A percentile compares a stretch with the other conserved stretches of the same genome.
Conservation (phyloP, 1,140 invertebrate species). For the Littorina saxatilis region DNA sequence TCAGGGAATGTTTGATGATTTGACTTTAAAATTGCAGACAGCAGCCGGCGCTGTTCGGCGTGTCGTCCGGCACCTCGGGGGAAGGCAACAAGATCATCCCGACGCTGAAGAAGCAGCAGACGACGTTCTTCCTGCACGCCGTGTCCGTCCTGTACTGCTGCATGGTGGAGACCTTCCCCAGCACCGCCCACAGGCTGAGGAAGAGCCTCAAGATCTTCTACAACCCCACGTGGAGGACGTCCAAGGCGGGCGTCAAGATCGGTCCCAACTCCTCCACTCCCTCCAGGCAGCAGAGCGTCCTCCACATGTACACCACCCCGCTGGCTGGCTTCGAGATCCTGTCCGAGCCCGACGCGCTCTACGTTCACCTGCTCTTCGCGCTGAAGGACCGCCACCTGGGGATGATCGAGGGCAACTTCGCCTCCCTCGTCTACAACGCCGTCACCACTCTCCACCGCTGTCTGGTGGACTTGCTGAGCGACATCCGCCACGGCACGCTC, state of each 20-base stretch:
- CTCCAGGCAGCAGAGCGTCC: slow-evolving; percentile 60
- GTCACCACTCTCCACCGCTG: slow-evolving; percentile 61
- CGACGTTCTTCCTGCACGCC: slow-evolving; percentile 67
- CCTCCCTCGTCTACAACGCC: slow-evolving; percentile 70
- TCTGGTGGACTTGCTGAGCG: slow-evolving; percentile 60
- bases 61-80: slow-evolving; percentile 74
- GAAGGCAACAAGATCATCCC: slow-evolving; percentile 65
- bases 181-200: slow-evolving; percentile 50
- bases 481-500: slow-evolving; percentile 67
- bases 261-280: slow-evolving; percentile 74
- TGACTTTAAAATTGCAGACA: too few relatives aligned
- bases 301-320: slow-evolving; percentile 71
- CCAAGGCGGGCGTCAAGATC: slow-evolving; percentile 64
- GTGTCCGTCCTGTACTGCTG: slow-evolving; percentile 61
- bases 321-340: slow-evolving; percentile 66
- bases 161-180: slow-evolving; percentile 60
- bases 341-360: slow-evolving; percentile 70
- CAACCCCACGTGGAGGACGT: slow-evolving; percentile 62
- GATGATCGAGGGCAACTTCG: slow-evolving; percentile 73
- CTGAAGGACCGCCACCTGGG: slow-evolving; percentile 70
- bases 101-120: slow-evolving; percentile 60
- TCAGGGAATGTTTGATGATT: too few relatives aligned
- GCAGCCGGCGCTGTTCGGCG: slow-evolving; percentile 66
- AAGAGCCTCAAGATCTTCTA: slow-evolving; percentile 73
- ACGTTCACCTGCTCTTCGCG: slow-evolving; percentile 73